phyloP scores from a whole-genome alignment of 2,888 invertebrate species.

The Dione juno region DNA sequence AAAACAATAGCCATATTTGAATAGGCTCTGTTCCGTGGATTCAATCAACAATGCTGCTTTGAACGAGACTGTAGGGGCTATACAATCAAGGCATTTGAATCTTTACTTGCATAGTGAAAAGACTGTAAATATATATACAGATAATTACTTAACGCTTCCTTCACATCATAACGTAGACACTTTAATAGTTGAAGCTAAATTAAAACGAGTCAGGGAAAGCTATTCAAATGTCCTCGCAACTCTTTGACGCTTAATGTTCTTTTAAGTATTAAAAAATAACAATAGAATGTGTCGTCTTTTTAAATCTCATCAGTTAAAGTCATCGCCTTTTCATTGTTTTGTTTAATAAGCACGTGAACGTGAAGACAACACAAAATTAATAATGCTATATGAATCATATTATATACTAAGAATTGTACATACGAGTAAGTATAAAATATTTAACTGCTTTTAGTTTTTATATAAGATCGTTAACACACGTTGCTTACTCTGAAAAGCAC shows the following conservation, averaged over 20 bases:
- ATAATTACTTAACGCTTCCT: conserved; percentile 32
- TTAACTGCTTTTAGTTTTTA: background rate
- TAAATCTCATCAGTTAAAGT: conserved; percentile 40
- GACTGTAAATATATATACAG: background rate
- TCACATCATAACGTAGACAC: conserved; percentile 48
- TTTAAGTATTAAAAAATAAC: conserved; percentile 45
- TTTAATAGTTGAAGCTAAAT: conserved; percentile 57
- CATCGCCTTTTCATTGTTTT: conserved; percentile 32
- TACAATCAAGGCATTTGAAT: conserved; percentile 22
- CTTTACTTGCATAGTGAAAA: conserved; percentile 26
- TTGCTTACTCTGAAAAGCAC: background rate
- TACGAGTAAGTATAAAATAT: background rate
- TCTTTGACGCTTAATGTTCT: conserved; percentile 50
- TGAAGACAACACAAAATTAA: conserved; percentile 13
- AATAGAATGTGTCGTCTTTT: conserved; percentile 42
- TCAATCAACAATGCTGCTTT: conserved; percentile 70
- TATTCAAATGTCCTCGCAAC: conserved; percentile 56
- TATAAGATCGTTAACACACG: background rate
- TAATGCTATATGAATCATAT: conserved; percentile 17
- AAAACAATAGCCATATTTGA: conserved; percentile 73
- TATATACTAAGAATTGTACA: background rate
- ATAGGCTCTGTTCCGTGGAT: conserved; percentile 65
- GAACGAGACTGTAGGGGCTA: conserved; percentile 37
- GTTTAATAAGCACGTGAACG: conserved; percentile 14
- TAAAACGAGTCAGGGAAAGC: conserved; percentile 53